Percentiles rank a stretch among this genome's conserved stretches.
phyloP scores from a whole-genome alignment of 2,113 vertebrate species.

The Probosciger aterrimus region DNA sequence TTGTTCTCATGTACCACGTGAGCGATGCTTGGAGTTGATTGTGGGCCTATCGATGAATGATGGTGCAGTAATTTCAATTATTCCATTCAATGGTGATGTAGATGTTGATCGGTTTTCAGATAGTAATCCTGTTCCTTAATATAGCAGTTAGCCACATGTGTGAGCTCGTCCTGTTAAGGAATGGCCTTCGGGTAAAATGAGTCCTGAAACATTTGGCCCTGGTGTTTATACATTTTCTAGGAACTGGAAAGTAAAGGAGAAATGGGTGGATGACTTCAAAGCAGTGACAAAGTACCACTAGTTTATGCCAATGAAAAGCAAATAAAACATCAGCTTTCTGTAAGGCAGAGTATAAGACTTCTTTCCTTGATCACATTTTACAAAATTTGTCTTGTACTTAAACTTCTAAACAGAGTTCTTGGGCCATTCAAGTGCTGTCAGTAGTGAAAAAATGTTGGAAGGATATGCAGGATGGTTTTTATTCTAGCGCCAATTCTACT shows the following conservation, averaged over 20 bases:
- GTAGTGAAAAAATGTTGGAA: not conserved
- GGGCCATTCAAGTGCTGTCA: not conserved
- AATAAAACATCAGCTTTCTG: not conserved
- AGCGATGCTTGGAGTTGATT: not conserved
- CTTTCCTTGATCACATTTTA: not conserved
- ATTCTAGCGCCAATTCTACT: not conserved
- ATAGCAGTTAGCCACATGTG: not conserved
- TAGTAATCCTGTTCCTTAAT: conserved; percentile 6
- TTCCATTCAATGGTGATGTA: not conserved
- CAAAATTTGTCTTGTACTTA: not conserved
- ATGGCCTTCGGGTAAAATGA: not conserved
- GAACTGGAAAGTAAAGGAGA: not conserved
- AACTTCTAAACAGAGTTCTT: not conserved
- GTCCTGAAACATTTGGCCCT: not conserved
- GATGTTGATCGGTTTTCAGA: conserved; percentile 1
- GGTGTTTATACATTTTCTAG: not conserved
- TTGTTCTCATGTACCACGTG: not conserved
- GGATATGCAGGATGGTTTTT: not conserved
- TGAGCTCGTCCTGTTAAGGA: not conserved
- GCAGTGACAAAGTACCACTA: not conserved
- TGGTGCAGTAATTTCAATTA: not conserved
- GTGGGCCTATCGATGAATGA: not conserved
- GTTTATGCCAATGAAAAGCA: not conserved
- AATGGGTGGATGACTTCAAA: not conserved
- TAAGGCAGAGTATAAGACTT: not conserved